phyloP scores from a whole-genome alignment of 2,113 vertebrate genomes.

The Upupa epops region DNA sequence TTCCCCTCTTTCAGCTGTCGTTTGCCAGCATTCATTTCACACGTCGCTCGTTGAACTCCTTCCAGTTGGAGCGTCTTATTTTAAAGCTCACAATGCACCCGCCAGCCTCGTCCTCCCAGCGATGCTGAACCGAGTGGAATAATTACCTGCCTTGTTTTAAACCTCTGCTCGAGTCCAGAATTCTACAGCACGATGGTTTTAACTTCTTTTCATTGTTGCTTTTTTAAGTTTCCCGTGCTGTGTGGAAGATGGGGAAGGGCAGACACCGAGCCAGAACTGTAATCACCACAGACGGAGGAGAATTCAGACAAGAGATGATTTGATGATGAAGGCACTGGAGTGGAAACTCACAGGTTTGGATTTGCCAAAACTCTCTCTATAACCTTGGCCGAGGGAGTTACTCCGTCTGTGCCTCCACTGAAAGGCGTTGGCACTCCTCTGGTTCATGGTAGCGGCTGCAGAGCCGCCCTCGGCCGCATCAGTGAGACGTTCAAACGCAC shows the following conservation, averaged over 20 bases:
- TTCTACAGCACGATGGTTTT: constrained; percentile 64
- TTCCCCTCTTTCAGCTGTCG: background rate
- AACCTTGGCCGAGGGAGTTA: constrained; percentile 3
- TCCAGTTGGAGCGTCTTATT: constrained; percentile 54
- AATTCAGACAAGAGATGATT: constrained; percentile 15
- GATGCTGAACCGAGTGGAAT: constrained; percentile 63
- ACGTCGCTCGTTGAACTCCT: constrained; percentile 32
- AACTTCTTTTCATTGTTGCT: background rate
- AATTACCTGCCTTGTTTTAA: constrained; percentile 66
- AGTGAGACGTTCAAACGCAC: background rate
- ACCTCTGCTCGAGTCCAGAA: constrained; percentile 55
- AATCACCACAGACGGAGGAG: constrained; percentile 24
- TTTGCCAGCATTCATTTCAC: background rate
- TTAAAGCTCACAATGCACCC: constrained; percentile 49
- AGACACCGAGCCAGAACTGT: constrained; percentile 31
- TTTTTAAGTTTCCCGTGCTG: background rate
- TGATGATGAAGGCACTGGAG: constrained; percentile 26
- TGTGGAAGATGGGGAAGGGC: constrained; percentile 30
- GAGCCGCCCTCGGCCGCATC: constrained; percentile 19
- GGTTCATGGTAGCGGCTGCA: background rate
- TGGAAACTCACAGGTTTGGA: constrained; percentile 28
- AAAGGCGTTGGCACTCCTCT: background rate
- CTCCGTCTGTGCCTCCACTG: constrained; percentile 1
- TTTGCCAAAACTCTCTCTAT: constrained; percentile 23
- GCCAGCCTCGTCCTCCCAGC: constrained; percentile 56